These are phyloP conservation scores for Strigamia crassipes DNA, from an alignment of 2,888 invertebrate species.

Conservation along the genomic window DNA sequence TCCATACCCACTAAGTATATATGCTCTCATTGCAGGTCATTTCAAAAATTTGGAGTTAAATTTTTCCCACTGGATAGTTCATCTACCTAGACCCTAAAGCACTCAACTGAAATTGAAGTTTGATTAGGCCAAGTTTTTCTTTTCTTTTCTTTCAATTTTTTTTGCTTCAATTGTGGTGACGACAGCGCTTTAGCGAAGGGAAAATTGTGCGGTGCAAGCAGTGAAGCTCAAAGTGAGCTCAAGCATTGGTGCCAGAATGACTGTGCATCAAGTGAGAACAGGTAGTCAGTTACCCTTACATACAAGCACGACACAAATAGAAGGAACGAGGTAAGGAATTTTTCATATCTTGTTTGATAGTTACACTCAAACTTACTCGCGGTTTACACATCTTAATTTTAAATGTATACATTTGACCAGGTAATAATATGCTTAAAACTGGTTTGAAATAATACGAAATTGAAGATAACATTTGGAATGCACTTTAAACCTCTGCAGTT, in stretches of 20 bases:
- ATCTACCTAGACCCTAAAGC: constrained; percentile 31
- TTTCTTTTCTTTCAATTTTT: not conserved
- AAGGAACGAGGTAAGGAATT: constrained; percentile 9
- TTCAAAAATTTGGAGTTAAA: not conserved
- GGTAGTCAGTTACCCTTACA: constrained; percentile 37
- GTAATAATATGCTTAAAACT: no score
- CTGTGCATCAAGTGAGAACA: constrained; percentile 38
- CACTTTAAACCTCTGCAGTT: no score
- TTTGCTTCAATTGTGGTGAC: constrained; percentile 35
- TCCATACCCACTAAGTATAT: not conserved
- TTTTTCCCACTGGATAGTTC: not conserved
- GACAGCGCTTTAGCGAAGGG: constrained; percentile 35
- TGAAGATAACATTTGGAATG: no score
- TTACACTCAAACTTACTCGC: not conserved
- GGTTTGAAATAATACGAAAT: no score
- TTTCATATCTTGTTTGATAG: not conserved
- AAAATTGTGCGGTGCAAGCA: constrained; percentile 38
- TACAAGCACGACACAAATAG: constrained; percentile 11
- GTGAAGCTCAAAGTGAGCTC: constrained; percentile 31
- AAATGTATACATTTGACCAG: no score
- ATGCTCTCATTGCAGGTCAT: constrained; percentile 20
- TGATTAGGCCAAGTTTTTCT: constrained; percentile 36
- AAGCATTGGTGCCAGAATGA: constrained; percentile 38
- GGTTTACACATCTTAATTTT: no score
- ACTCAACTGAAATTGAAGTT: constrained; percentile 32